Evolutionary conservation across 2,888 invertebrate species (phyloP).

Genomic region (Eupsilia transversa): DNA sequence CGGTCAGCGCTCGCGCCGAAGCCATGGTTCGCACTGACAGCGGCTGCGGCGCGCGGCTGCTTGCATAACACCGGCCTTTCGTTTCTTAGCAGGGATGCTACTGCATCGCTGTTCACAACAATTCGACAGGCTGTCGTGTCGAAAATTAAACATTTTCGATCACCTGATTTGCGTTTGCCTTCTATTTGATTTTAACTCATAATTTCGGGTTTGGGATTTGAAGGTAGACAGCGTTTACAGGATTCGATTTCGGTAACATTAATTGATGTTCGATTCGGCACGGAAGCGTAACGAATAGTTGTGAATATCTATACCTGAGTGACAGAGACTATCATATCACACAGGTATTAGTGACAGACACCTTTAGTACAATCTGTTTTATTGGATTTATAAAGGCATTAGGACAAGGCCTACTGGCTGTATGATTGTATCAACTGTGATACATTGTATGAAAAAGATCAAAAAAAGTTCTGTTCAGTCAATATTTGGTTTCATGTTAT

Average conservation of each 20-base stretch:
- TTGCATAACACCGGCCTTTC: slow-evolving; percentile 53
- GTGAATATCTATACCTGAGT: not conserved
- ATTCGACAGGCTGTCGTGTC: not conserved
- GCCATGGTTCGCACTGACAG: slow-evolving; percentile 61
- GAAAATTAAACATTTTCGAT: not conserved
- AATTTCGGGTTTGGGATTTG: not conserved
- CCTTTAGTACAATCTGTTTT: no score
- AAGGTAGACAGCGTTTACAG: not conserved
- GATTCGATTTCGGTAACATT: not conserved
- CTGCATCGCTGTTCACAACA: not conserved
- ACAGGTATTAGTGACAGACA: not conserved
- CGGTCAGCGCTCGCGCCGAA: slow-evolving; percentile 63
- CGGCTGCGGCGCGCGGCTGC: slow-evolving; percentile 26
- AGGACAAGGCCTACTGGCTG: no score
- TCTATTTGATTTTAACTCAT: no score
- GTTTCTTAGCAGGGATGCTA: slow-evolving; percentile 48
- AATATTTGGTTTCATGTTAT: not conserved
- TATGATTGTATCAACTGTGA: no score
- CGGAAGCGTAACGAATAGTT: not conserved
- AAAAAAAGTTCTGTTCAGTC: not conserved
- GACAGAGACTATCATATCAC: not conserved
- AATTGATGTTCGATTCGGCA: not conserved
- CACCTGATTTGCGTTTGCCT: not conserved
- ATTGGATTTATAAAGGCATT: no score
- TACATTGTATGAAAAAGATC: not conserved